phyloP scores from a whole-genome alignment of 2,888 invertebrate species.

The Drosophila hamatofila region DNA sequence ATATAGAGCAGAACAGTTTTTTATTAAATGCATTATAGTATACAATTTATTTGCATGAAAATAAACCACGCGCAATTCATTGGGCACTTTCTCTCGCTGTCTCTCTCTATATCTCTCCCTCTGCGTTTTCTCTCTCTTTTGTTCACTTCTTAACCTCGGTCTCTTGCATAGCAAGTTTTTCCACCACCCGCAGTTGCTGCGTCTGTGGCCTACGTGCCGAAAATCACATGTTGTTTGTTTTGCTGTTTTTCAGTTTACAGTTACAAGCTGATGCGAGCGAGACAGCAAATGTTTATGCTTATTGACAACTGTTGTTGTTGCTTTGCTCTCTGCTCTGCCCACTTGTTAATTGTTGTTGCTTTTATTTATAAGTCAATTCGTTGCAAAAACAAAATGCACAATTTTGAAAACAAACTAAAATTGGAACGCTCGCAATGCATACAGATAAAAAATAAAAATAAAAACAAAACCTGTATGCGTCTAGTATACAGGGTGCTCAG shows the following conservation, averaged over 20 bases:
- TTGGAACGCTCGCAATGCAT: slow-evolving; percentile 26
- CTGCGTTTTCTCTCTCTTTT: background rate
- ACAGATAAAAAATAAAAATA: slow-evolving; percentile 5
- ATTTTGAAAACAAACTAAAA: slow-evolving; percentile 49
- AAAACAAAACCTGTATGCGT: slow-evolving; percentile 65
- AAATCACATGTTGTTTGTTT: slow-evolving; percentile 79
- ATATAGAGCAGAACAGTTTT: too few species aligned
- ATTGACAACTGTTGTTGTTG: slow-evolving; percentile 11
- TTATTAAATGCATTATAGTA: slow-evolving; percentile 12
- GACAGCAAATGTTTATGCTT: slow-evolving; percentile 31
- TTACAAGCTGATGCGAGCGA: slow-evolving; percentile 44
- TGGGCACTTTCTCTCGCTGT: slow-evolving; percentile 4
- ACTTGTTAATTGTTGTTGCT: slow-evolving; percentile 14
- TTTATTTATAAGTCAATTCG: background rate
- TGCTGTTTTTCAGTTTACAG: slow-evolving; percentile 50
- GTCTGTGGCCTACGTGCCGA: slow-evolving; percentile 74
- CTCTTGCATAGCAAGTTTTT: slow-evolving; percentile 49
- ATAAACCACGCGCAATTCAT: slow-evolving; percentile 39
- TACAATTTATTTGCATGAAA: background rate
- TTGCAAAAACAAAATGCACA: background rate
- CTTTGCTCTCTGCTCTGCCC: background rate
- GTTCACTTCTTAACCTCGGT: slow-evolving; percentile 8
- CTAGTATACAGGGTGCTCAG: slow-evolving; percentile 65
- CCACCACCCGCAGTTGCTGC: slow-evolving; percentile 57
- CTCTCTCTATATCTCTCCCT: slow-evolving; percentile 3